These are phyloP conservation scores for Axis porcinus DNA, from an alignment of 2,113 vertebrate genomes.

Conservation along the genomic window DNA sequence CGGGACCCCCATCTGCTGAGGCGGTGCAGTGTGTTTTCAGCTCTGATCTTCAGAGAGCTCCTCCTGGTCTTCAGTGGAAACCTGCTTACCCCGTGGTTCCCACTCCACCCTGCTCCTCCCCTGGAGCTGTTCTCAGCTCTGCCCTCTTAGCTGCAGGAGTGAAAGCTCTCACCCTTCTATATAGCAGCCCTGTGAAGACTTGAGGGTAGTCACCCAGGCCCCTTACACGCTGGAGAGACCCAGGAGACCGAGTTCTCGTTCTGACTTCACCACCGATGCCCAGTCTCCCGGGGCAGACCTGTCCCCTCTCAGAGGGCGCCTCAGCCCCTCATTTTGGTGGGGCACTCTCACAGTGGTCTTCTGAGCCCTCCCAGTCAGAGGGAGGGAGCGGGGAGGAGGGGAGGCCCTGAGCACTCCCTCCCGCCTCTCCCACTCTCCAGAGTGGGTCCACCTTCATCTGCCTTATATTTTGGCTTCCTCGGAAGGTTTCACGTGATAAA, in stretches of 20 bases:
- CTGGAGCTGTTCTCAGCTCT: not conserved
- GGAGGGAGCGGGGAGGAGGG: not conserved
- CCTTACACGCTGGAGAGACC: not conserved
- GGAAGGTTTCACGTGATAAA: not conserved
- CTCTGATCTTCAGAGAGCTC: not conserved
- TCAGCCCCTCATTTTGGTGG: not conserved
- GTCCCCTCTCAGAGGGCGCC: not conserved
- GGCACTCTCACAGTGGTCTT: not conserved
- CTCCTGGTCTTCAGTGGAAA: not conserved
- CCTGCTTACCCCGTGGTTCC: not conserved
- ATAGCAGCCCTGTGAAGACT: not conserved
- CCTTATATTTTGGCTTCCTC: not conserved
- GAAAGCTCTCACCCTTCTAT: not conserved
- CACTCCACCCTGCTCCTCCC: not conserved
- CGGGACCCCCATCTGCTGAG: not conserved
- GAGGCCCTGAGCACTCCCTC: no score
- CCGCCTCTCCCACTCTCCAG: accelerated
- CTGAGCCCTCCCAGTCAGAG: not conserved
- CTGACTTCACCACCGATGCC: not conserved
- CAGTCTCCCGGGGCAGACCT: not conserved
- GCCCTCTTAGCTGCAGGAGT: not conserved
- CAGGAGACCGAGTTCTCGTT: not conserved
- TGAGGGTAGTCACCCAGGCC: not conserved
- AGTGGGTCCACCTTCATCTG: not conserved
- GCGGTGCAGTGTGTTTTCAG: not conserved